Percentiles rank a stretch among this genome's conserved stretches.
Conservation (phyloP, 2,888 invertebrate genomes). For the Calephelis perditalis region DNA sequence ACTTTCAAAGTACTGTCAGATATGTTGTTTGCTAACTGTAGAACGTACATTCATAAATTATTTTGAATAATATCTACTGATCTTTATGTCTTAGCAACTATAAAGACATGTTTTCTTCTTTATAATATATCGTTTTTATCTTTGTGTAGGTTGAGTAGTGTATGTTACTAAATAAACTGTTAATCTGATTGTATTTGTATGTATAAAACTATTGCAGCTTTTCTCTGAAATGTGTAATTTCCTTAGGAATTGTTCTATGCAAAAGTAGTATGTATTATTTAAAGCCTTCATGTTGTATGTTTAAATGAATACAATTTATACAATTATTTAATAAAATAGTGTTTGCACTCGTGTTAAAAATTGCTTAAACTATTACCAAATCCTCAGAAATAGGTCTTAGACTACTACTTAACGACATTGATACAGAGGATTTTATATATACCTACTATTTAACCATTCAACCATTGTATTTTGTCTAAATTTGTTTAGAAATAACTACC, state of each 20-base stretch:
- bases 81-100: too few relatives aligned
- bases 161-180: neutral
- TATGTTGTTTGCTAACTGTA: neutral
- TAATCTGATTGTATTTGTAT: neutral
- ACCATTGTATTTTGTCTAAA: constrained; percentile 60
- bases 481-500: constrained; percentile 54
- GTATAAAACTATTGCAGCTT: neutral
- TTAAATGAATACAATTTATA: constrained; percentile 51
- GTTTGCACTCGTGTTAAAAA: constrained; percentile 60
- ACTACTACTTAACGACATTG: constrained; percentile 22
- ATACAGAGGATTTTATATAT: constrained; percentile 52
- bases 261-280: constrained; percentile 41
- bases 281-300: constrained; percentile 52
- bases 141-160: neutral
- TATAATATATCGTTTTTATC: too few relatives aligned
- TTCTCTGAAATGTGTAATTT: constrained; percentile 34
- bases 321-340: constrained; percentile 57
- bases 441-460: constrained; percentile 38
- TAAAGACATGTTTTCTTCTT: too few relatives aligned
- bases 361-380: constrained; percentile 54
- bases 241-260: constrained; percentile 35
- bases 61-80: too few relatives aligned
- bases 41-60: too few relatives aligned
- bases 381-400: constrained; percentile 39
- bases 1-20: too few relatives aligned